These are phyloP conservation scores for Nephrotoma guestfalica DNA, from an alignment of 2,888 invertebrate genomes.

Conservation along the genomic window DNA sequence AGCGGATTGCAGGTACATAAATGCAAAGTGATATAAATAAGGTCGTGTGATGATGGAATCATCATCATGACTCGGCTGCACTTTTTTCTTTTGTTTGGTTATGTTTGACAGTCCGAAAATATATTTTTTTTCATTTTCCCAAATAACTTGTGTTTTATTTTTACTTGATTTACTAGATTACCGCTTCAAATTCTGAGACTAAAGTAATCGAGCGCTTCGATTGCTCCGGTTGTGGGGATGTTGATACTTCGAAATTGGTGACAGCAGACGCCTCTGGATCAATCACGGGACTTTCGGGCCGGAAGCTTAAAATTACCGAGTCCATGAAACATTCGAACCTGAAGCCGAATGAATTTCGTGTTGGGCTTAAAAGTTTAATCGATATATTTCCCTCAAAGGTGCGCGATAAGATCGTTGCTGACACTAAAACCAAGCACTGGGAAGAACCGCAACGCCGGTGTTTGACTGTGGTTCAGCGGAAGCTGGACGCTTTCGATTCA, in stretches of 20 bases:
- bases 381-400: constrained; percentile 77
- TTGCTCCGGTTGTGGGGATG: constrained; percentile 94
- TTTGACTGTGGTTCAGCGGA: constrained; percentile 60
- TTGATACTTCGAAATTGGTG: constrained; percentile 70
- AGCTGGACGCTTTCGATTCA: constrained; percentile 60
- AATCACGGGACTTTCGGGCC: constrained; percentile 75
- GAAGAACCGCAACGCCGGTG: constrained; percentile 67
- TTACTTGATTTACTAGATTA: background rate
- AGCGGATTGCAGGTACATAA: constrained; percentile 71
- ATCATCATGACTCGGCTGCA: constrained; percentile 27
- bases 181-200: constrained; percentile 64
- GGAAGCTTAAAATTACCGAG: constrained; percentile 53
- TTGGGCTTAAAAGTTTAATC: constrained; percentile 75
- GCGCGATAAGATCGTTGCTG: constrained; percentile 63
- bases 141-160: background rate
- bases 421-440: constrained; percentile 71
- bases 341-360: constrained; percentile 65
- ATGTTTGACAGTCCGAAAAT: background rate
- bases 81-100: constrained; percentile 16
- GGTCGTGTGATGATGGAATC: background rate
- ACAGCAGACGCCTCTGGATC: constrained; percentile 51
- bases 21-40: background rate
- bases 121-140: background rate
- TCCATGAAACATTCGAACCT: constrained; percentile 44
- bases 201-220: constrained; percentile 93